Evolutionary conservation across 1,140 invertebrate genomes (phyloP).

Genomic region (Oryctes rhinoceros): DNA sequence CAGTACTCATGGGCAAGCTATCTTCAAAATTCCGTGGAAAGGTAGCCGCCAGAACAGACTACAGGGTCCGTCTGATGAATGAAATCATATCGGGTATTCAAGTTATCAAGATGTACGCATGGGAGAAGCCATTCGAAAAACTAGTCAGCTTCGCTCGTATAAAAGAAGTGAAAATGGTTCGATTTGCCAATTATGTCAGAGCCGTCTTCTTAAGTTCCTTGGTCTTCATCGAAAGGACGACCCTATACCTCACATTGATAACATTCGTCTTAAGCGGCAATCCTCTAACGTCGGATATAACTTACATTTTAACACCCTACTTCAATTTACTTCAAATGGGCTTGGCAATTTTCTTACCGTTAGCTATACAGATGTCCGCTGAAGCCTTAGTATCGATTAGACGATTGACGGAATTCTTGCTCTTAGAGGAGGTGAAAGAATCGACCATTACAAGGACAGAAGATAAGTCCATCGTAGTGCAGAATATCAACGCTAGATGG

Average conservation of each 20-base stretch:
- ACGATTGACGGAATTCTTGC: slow-evolving; percentile 68
- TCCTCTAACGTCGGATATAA: slow-evolving; percentile 69
- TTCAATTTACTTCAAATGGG: slow-evolving; percentile 74
- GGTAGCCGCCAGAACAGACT: slow-evolving; percentile 75
- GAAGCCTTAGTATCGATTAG: slow-evolving; percentile 60
- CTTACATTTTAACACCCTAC: slow-evolving; percentile 75
- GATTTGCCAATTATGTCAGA: slow-evolving; percentile 71
- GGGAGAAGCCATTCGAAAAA: slow-evolving; percentile 77
- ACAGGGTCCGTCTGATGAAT: slow-evolving; percentile 81
- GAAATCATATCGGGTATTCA: slow-evolving; percentile 79
- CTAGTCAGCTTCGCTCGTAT: slow-evolving; percentile 67
- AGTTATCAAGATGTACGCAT: slow-evolving; percentile 85
- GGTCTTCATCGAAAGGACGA: slow-evolving; percentile 73
- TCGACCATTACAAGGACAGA: slow-evolving; percentile 38
- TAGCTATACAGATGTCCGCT: slow-evolving; percentile 66
- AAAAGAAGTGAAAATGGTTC: slow-evolving; percentile 61
- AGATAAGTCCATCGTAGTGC: slow-evolving; percentile 58
- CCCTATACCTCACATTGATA: slow-evolving; percentile 73
- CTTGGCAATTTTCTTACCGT: slow-evolving; percentile 76
- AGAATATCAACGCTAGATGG: slow-evolving; percentile 68
- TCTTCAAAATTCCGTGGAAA: slow-evolving; percentile 66
- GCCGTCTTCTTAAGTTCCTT: slow-evolving; percentile 76
- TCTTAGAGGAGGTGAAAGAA: slow-evolving; percentile 64
- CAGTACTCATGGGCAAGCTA: slow-evolving; percentile 60
- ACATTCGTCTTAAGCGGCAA: slow-evolving; percentile 70